phyloP scores from a whole-genome alignment of 1,140 invertebrate genomes.

The Drosophila tsacasi region DNA sequence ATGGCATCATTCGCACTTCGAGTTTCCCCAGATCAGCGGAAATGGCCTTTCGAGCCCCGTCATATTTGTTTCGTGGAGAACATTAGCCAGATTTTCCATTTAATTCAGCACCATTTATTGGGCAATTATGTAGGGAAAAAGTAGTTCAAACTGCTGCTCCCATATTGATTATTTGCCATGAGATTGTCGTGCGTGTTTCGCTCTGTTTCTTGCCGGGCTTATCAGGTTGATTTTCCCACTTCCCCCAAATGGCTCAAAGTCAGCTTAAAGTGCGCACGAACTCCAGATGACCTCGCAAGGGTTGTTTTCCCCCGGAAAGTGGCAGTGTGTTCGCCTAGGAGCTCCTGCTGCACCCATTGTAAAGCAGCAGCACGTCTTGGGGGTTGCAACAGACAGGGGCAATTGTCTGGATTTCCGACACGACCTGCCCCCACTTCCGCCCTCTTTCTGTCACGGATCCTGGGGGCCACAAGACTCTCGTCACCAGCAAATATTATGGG shows the following conservation, averaged over 20 bases:
- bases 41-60: constrained; percentile 71
- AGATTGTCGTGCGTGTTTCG: constrained; percentile 60
- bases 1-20: constrained; percentile 61
- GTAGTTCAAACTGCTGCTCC: constrained; percentile 61
- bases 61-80: constrained; percentile 79
- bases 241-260: constrained; percentile 40
- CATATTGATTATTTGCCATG: constrained; percentile 64
- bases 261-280: constrained; percentile 67
- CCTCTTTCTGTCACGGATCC: constrained; percentile 23
- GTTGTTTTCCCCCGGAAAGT: constrained; percentile 51
- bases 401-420: constrained; percentile 69
- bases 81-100: constrained; percentile 71
- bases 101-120: constrained; percentile 18
- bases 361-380: constrained; percentile 33
- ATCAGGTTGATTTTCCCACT: constrained; percentile 63
- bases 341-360: constrained; percentile 63
- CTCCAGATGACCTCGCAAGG: constrained; percentile 60
- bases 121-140: constrained; percentile 44
- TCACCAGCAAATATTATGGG: constrained; percentile 58
- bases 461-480: constrained; percentile 37
- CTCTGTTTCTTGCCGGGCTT: constrained; percentile 35
- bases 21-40: constrained; percentile 56
- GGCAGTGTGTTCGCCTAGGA: constrained; percentile 48
- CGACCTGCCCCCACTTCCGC: constrained; percentile 30
- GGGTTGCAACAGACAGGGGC: constrained; percentile 44